Conservation (phyloP, 2,113 vertebrate genomes). For the Sceloporus undulatus region DNA sequence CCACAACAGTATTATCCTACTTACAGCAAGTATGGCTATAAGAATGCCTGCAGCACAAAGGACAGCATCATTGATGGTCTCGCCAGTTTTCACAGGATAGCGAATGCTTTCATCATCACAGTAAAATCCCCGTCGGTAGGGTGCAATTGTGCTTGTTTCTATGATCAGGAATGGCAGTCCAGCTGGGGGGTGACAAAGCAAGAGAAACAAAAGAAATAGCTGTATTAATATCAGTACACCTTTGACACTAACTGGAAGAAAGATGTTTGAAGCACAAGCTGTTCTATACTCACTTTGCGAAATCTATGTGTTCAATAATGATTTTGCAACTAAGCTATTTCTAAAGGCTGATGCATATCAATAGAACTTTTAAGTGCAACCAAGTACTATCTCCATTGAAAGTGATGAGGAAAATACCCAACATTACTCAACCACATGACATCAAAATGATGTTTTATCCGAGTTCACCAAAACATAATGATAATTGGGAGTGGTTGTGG, state of each 20-base stretch:
- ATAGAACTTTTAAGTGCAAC: not conserved
- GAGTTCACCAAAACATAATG: not conserved
- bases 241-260: too few species aligned
- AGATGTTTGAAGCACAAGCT: too few species aligned
- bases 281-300: too few species aligned
- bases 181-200: constrained; percentile 80
- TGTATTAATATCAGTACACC: too few species aligned
- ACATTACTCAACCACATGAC: not conserved
- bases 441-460: constrained; percentile 23
- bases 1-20: constrained; percentile 46
- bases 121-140: constrained; percentile 95
- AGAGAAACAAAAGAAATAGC: constrained; percentile 52
- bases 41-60: constrained; percentile 95
- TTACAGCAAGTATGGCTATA: constrained; percentile 95
- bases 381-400: not conserved
- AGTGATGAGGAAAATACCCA: not conserved
- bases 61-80: constrained; percentile 96
- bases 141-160: constrained; percentile 96
- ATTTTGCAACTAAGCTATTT: fast-evolving
- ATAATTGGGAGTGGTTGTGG: too few species aligned
- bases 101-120: constrained; percentile 95
- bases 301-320: not conserved
- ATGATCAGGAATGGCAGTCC: constrained; percentile 98
- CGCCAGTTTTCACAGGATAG: constrained; percentile 93
- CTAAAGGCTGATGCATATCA: not conserved